Percentiles rank a stretch among this genome's conserved stretches.
phyloP scores from a whole-genome alignment of 2,113 vertebrate genomes.

The Oostethus manadensis region DNA sequence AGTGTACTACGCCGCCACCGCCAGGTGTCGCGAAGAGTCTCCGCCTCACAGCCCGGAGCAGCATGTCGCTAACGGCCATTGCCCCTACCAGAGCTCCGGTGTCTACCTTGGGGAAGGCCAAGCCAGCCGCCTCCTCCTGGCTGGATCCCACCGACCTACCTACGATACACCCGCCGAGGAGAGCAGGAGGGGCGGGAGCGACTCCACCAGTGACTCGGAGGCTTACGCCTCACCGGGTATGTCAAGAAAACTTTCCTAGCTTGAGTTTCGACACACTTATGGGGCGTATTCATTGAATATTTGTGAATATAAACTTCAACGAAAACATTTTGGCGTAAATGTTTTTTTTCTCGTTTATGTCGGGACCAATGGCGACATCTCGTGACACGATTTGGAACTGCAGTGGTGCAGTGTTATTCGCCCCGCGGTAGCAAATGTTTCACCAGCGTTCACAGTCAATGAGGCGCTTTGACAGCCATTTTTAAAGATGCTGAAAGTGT shows the following conservation, averaged over 20 bases:
- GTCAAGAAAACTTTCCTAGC: background rate
- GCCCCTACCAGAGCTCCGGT: slow-evolving; percentile 38
- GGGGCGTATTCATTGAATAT: too few species aligned
- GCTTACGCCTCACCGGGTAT: slow-evolving; percentile 59
- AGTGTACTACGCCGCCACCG: slow-evolving; percentile 31
- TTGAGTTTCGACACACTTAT: background rate
- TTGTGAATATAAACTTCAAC: too few species aligned
- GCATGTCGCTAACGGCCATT: background rate
- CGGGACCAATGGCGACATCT: slow-evolving; percentile 15
- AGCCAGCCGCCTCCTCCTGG: slow-evolving; percentile 17
- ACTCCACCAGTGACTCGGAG: slow-evolving; percentile 60
- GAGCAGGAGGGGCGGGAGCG: slow-evolving; percentile 33
- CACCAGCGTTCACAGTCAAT: too few species aligned
- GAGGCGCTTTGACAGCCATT: too few species aligned
- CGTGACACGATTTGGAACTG: background rate
- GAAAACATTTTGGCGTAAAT: too few species aligned
- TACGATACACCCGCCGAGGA: slow-evolving; percentile 11
- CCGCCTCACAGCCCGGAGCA: slow-evolving; percentile 44
- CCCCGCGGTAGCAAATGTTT: too few species aligned
- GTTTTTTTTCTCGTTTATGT: too few species aligned
- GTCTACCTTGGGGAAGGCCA: slow-evolving; percentile 38
- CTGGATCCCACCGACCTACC: slow-evolving; percentile 4
- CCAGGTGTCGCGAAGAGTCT: slow-evolving; percentile 30
- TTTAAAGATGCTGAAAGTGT: too few species aligned
- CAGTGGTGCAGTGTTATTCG: background rate